These are phyloP conservation scores for Neoseiulus cucumeris DNA, from an alignment of 1,140 invertebrate genomes.

Conservation along the genomic window DNA sequence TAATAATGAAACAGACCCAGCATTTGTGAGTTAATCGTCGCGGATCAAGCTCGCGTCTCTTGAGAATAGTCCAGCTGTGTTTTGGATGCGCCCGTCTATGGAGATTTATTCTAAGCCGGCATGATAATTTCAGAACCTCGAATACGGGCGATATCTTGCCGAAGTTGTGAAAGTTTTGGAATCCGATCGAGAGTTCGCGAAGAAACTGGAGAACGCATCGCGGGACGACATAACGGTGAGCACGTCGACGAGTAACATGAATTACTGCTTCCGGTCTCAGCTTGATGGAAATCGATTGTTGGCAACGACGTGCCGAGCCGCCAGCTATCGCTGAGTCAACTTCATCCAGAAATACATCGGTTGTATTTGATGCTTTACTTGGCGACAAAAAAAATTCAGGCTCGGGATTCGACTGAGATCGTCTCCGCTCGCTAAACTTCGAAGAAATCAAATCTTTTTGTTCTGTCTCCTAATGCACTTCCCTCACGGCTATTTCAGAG, in stretches of 20 bases:
- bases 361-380: not conserved
- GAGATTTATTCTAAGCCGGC: not conserved
- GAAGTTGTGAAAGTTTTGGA: slow-evolving; percentile 66
- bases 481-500: slow-evolving; percentile 33
- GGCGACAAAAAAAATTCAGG: too few relatives aligned
- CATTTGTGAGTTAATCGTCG: slow-evolving; percentile 4
- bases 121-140: slow-evolving; percentile 28
- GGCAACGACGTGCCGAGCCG: not conserved
- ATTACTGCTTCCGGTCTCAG: too few relatives aligned
- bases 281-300: too few relatives aligned
- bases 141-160: slow-evolving; percentile 65
- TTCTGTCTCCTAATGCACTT: slow-evolving; percentile 9
- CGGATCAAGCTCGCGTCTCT: too few relatives aligned
- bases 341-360: not conserved
- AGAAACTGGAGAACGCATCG: slow-evolving; percentile 55
- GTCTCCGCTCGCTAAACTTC: not conserved
- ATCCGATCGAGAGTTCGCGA: slow-evolving; percentile 55
- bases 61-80: not conserved
- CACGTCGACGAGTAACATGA: not conserved
- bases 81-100: not conserved
- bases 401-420: not conserved
- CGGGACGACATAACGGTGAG: slow-evolving; percentile 52
- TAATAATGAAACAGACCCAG: slow-evolving; percentile 7
- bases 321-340: not conserved
- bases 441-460: not conserved